Base-by-base conservation (phyloP, 2,113 vertebrate species). In the Paramormyrops kingsleyae region DNA sequence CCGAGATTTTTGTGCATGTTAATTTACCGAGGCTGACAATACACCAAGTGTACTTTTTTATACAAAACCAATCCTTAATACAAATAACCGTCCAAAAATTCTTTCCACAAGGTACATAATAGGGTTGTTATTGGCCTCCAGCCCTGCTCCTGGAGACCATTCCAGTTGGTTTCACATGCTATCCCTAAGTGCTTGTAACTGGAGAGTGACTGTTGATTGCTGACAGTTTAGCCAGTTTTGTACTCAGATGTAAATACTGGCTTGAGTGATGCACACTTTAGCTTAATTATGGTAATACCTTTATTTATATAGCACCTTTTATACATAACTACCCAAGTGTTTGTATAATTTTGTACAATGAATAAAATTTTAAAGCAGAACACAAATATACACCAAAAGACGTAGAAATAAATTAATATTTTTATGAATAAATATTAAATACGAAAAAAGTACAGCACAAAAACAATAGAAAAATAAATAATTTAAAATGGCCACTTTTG, bases 251-350 rank as follows among this genome's bases (percentile, higher is more conserved):
- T 47, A 47, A 84, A 47, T 24, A 84, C 17, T 1, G 44, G 83
- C 19, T 84, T 84, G 35, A 84, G 42, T 47, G 83, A 84, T 7
- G 17, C 44, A 84, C 83, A 46, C 42, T 46, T 84, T 84, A 44
- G 44, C 83, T 84, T 47, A 46, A 47, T 84, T 44, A 46, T 84
- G 24, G 39, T 42, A 84, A 84, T 84, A 84, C 44, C 21, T 84
- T 84, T 47, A 84, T 84, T 84, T 84, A 84, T 24, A 84, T 84
- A 84, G 83, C 83, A 84, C 83, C 83, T 84, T 84, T 24, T 47
- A 46, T 84, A 84, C 83, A 47, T 24, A 24, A 84, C 17, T 47
- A 47, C 21, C 83, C 44, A 84, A 84, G 83, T 46, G 21, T 47
- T 46, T n/a, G 74, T 42, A 80, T 80, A 80, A 42, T 80, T 80